phyloP scores from a whole-genome alignment of 2,888 invertebrate genomes.

The Eristalis intricaria region DNA sequence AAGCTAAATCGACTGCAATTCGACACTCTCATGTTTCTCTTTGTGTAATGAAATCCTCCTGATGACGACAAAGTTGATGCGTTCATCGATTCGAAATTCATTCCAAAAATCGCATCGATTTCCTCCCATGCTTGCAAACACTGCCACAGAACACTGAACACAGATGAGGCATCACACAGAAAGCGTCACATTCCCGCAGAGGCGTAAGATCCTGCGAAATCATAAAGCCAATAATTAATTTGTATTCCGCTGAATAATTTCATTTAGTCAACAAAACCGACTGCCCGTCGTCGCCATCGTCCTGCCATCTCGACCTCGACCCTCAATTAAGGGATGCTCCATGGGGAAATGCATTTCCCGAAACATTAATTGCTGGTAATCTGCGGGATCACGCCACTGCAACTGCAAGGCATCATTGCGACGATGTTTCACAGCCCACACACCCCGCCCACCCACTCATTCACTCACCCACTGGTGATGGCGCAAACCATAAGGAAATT shows the following conservation, averaged over 20 bases:
- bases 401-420: constrained; percentile 24
- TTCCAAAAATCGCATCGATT: background rate
- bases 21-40: no score
- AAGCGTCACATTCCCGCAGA: background rate
- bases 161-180: background rate
- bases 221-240: constrained; percentile 45
- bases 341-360: constrained; percentile 6
- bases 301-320: background rate
- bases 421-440: constrained; percentile 2
- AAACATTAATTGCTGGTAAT: constrained; percentile 63
- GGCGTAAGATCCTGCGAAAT: background rate
- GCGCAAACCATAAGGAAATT: constrained; percentile 42
- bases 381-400: background rate
- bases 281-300: background rate
- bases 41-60: no score
- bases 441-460: background rate
- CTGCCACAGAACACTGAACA: no score
- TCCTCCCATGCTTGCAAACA: background rate
- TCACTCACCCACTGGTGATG: background rate
- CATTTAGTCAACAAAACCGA: constrained; percentile 9
- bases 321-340: background rate
- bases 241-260: constrained; percentile 51
- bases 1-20: no score
- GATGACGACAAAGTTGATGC: background rate
- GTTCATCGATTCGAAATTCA: background rate